Evolutionary conservation across 2,113 vertebrate genomes (phyloP), one percentile per base, ranked within the genome.

Genomic region (Anguilla japonica): DNA sequence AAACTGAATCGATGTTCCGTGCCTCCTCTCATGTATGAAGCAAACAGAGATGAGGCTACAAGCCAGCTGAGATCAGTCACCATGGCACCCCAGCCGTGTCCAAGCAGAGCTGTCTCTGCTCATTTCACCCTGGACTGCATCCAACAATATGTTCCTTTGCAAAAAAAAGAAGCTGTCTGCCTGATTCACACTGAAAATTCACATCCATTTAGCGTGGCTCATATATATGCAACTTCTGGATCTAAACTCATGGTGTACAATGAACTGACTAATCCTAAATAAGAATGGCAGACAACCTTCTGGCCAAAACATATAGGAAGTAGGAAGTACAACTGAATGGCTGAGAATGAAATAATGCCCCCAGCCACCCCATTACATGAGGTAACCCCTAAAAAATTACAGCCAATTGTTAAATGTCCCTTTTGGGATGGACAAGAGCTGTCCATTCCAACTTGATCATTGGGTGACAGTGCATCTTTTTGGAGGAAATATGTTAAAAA

Each of bases 121-220:
- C n/a, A 75, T 75, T 75, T 75, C n/a, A 75, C 67, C 67, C 67
- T 34, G 67, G 67, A 63, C 60, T 63, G 67, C 67, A 75, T 75
- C 67, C 67, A 75, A 75, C n/a, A 34, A n/a, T 75, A 29, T 75
- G 22, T 75, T 75, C 67, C 34, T n/a, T 75, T n/a, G 5, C 67
- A 75, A 75, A 75, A 63, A 34, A 75, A 34, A 34, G 26, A 13
- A 71, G 63, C 63, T 71, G 67, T 75, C 67, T 75, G 67, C 67
- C 67, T 75, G n/a, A 11, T 13, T 75, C 67, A 75, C 22, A 67
- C 22, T 34, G n/a, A 29, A 75, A 75, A n/a, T 75, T 5, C 67
- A 34, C 22, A 29, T 34, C 9, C 34, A 75, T 75, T 34, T 29
- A 75, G 67, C 26, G n/a, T 29, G n/a, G 8, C 67, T 75, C 16